phyloP scores from a whole-genome alignment of 1,140 invertebrate species.

The Dufourea novaeangliae region DNA sequence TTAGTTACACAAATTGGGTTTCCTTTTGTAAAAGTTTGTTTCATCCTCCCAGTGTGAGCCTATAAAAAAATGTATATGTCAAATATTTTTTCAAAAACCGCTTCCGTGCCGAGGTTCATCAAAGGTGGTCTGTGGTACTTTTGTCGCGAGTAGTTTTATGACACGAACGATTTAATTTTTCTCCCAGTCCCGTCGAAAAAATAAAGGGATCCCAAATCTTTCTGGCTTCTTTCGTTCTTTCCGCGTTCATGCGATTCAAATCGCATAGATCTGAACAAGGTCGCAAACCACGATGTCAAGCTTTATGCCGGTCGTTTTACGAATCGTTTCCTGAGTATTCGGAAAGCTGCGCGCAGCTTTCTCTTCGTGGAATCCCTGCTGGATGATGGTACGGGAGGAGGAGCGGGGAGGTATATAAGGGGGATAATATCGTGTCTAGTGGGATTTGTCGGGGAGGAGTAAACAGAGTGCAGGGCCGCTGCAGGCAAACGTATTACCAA shows the following conservation, averaged over 20 bases:
- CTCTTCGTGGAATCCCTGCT: slow-evolving; percentile 47
- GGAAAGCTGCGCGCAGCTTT: slow-evolving; percentile 41
- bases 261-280: slow-evolving; percentile 51
- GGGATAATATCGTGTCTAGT: slow-evolving; percentile 69
- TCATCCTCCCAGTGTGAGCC: too few species aligned
- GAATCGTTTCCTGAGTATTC: slow-evolving; percentile 49
- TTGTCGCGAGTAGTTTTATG: background rate
- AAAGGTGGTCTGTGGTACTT: too few species aligned
- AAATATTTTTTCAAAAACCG: too few species aligned
- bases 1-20: too few species aligned
- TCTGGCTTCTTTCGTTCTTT: slow-evolving; percentile 1
- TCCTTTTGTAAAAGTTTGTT: too few species aligned
- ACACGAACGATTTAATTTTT: background rate
- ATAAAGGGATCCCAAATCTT: background rate
- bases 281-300: slow-evolving; percentile 55
- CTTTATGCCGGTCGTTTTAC: slow-evolving; percentile 51
- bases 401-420: slow-evolving; percentile 59
- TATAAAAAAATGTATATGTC: too few species aligned
- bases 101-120: too few species aligned
- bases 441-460: slow-evolving; percentile 68
- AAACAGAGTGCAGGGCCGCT: slow-evolving; percentile 65
- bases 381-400: slow-evolving; percentile 54
- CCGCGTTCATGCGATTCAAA: slow-evolving; percentile 51
- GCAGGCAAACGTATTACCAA: slow-evolving; percentile 67
- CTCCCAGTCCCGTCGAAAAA: too few species aligned